Evolutionary conservation across 2,113 vertebrate species (phyloP), one percentile per base, ranked within the genome.

Genomic region (Ovibos moschatus): DNA sequence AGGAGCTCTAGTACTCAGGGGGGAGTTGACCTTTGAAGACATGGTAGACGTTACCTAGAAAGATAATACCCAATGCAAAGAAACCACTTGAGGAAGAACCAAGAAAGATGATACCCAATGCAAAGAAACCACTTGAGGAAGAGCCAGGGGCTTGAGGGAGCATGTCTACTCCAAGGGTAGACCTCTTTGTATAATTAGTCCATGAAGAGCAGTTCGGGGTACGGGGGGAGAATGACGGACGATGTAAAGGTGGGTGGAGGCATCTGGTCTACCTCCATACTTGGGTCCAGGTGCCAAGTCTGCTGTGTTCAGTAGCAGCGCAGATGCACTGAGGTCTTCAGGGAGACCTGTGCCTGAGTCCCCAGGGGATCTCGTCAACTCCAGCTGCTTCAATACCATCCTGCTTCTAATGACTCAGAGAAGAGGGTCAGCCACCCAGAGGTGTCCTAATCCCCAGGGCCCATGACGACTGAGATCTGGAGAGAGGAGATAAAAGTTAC

Each of bases 161-260:
- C 40, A 12, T 4, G 40, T 43, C 12, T 2, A 15, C 36, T 21
- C 64, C 87, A 43, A 74, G 87, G 40, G 53, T 16, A 1, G 50
- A n/a, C 3, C 74, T 25, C 74, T n/a, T 4, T 13, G 21, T 7
- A 6, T 7, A 6, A 30, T 23, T 11, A 9, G 87, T 1, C 27
- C 25, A 11, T 11, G 15, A 71, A 28, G 23, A 36, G 23, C 13
- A 67, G 3, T n/a, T 15, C 3, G 3, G 55, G 55, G 3, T 10
- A 2, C 2, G 1, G 30, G 30, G 15, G 14, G n/a, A 19, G 2
- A 43, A 33, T 45, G 0, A 2, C 6, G 2, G 60, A 23, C 3
- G 11, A 14, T 15, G 45, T 3, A 1, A 53, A 17, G 36, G 53
- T 12, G 53, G 13, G 30, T 47, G 3, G 21, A 43, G 74, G 7